Evolutionary conservation across 1,140 invertebrate genomes (phyloP), one percentile per base, ranked within the genome.

Genomic region (Drosophila neocordata): DNA sequence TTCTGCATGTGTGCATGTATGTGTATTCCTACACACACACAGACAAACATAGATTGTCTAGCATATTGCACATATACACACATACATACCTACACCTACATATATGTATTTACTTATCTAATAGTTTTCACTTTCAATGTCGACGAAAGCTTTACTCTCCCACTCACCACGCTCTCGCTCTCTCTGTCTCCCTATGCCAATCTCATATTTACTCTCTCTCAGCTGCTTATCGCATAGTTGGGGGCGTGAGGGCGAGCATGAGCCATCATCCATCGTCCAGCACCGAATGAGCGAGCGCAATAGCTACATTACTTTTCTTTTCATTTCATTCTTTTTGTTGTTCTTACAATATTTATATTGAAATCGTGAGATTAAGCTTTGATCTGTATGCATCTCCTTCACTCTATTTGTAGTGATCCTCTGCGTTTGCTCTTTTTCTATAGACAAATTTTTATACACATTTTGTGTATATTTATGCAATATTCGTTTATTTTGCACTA

Each of bases 41-140:
- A 6, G 27, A 31, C 27, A 31, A 31, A 6, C 27, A 31, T 1
- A 31, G 27, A 31, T 31, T 31, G 27, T 31, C 27, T 31, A 31
- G 27, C 27, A 31, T 31, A 31, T 31, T 31, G 27, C 27, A 31
- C 6, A 31, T 31, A 18, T 18, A 20, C 41, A 18, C 1, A 44
- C 15, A 44, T 44, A 18, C 0, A 44, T 44, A 15, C 7, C 15
- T 15, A 20, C 41, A 20, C 4, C 41, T 48, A 20, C 20, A 48
- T 48, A 15, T 18, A 48, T 44, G 2, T 56, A 38, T 35, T 35
- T 41, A 55, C 78, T 87, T 85, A 85, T 81, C 78, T 87, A 80
- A 85, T 85, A 85, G 82, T 85, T 85, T 85, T 85, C 82, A 85
- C 82, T 85, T 85, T 85, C 82, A 85, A 81, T 87, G 82, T 37